A percentile compares a stretch with the other conserved stretches of the same genome.
These are phyloP conservation scores for Hycleus phaleratus DNA, from an alignment of 1,140 invertebrate species.

Conservation along the genomic window DNA sequence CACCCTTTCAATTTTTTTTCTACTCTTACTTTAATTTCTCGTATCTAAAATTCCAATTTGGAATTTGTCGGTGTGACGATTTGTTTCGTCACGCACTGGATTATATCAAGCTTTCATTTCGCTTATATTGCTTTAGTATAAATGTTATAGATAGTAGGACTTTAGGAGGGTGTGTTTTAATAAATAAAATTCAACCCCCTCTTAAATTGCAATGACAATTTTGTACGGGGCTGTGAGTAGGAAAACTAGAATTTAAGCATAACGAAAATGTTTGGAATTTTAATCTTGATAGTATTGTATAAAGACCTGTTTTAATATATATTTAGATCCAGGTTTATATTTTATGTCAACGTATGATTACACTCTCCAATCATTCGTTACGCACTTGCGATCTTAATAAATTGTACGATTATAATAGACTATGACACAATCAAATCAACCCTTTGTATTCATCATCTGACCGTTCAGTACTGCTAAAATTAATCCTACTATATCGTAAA, in stretches of 20 bases:
- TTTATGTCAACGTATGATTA: background rate
- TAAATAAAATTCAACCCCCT: constrained; percentile 11
- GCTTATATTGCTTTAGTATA: constrained; percentile 1
- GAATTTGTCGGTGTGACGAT: background rate
- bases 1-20: no score
- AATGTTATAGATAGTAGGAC: background rate
- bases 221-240: constrained; percentile 13
- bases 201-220: constrained; percentile 8
- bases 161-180: constrained; percentile 15
- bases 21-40: no score
- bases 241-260: constrained; percentile 4
- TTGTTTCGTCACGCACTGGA: constrained; percentile 6
- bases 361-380: constrained; percentile 9
- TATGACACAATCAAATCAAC: no score
- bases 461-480: no score
- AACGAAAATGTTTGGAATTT: constrained; percentile 16
- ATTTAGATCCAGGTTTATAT: constrained; percentile 12
- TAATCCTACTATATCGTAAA: no score
- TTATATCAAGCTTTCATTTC: constrained; percentile 2
- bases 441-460: no score
- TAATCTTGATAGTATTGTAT: constrained; percentile 20
- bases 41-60: no score
- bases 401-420: background rate
- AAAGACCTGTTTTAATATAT: constrained; percentile 18
- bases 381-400: constrained; percentile 12